Evolutionary conservation across 2,888 invertebrate species (phyloP).

Genomic region (Cataglyphis cursor): DNA sequence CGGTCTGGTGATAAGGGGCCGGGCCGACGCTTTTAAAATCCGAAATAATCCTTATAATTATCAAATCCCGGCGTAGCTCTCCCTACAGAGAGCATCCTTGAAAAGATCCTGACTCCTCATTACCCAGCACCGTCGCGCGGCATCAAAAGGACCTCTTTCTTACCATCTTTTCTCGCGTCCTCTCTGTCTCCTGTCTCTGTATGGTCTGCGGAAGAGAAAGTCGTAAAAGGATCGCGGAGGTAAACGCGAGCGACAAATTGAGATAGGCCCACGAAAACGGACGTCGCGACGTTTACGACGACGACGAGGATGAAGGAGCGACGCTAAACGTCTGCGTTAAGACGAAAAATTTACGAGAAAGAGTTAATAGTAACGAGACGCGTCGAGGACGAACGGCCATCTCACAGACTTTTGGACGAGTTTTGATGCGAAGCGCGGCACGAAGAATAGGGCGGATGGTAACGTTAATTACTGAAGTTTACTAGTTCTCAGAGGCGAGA

Average conservation of each 20-base stretch:
- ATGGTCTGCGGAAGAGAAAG: slow-evolving; percentile 52
- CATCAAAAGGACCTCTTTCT: slow-evolving; percentile 81
- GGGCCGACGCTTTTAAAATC: slow-evolving; percentile 78
- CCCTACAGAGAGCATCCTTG: slow-evolving; percentile 80
- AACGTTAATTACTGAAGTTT: slow-evolving; percentile 84
- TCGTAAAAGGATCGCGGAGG: slow-evolving; percentile 67
- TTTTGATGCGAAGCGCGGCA: slow-evolving; percentile 45
- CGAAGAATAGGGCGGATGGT: slow-evolving; percentile 60
- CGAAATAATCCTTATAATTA: slow-evolving; percentile 86
- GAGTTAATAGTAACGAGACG: slow-evolving; percentile 38
- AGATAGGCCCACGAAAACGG: slow-evolving; percentile 59
- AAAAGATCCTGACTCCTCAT: slow-evolving; percentile 86
- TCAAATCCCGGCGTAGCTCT: slow-evolving; percentile 82
- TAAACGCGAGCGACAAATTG: slow-evolving; percentile 75
- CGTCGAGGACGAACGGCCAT: slow-evolving; percentile 39
- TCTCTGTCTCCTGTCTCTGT: slow-evolving; percentile 20
- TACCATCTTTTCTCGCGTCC: slow-evolving; percentile 53
- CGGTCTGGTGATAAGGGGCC: slow-evolving; percentile 85
- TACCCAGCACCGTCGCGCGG: slow-evolving; percentile 75
- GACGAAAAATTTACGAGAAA: slow-evolving; percentile 33
- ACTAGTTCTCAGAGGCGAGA: slow-evolving; percentile 76
- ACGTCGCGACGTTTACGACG: neutral
- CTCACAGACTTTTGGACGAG: slow-evolving; percentile 48
- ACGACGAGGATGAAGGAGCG: slow-evolving; percentile 34
- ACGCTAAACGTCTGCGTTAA: slow-evolving; percentile 54